Base-by-base conservation (phyloP, 2,888 invertebrate genomes). In the Artemia sp. region DNA sequence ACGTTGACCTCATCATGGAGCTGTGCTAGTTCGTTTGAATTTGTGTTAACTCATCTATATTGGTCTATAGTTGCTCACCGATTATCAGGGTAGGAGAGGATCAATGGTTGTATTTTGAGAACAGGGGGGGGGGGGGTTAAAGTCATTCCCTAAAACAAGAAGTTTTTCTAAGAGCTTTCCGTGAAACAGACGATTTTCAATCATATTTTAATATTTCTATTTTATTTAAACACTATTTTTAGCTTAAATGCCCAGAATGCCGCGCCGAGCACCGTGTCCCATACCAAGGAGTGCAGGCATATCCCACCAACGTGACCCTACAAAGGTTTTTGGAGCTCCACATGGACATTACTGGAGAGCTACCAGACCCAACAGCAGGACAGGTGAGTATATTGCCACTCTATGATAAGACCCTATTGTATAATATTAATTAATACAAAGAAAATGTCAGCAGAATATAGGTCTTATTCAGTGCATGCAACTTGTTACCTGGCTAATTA, bases 231-330 rank as follows among this genome's bases (percentile, higher is more conserved):
- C 50, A 70, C 68, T 73, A 72, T 69, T 72, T 78, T 19, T 80
- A 89, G 89, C 90, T 95, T 72, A 93, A 93, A 84, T 96, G 96
- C 82, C 96, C 96, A 77, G 95, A 96, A 85, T 96, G 96, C 79
- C 86, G 95, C 73, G 92, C 93, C 71, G 95, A 95, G 81, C 95
- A 95, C 82, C 85, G 93, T 74, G 92, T 95, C 76, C 94, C 95
- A 67, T 92, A 92, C 80, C 91, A 91, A 81, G 95, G 95, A 66
- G 88, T 92, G 8, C 89, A 90, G 77, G 91, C 91, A 72, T 95
- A 92, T 79, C 95, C 95, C 69, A 94, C 92, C 77, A 96, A 96
- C 81, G 92, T 95, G 58, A 96, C 95, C 72, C 83, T 96, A 68
- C 90, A 92, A 79, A 84, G 94, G 75, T 96, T 96, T 80, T 83